These are phyloP conservation scores for Myotis myotis DNA, from an alignment of 2,797 vertebrate genomes.

Conservation along the genomic window DNA sequence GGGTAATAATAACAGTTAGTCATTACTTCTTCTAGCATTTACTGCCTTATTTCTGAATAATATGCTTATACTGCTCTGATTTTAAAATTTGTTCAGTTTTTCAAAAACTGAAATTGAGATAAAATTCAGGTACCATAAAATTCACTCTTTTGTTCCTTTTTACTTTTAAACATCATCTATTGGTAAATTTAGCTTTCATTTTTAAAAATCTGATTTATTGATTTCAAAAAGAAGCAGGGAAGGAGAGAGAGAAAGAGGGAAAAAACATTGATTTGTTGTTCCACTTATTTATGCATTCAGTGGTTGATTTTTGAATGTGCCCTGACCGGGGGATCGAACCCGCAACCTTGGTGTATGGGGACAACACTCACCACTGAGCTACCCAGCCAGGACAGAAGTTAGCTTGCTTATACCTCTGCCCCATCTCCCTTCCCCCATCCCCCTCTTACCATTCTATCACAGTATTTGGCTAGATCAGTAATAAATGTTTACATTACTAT, in stretches of 20 bases:
- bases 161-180: neutral
- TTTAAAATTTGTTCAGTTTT: slow-evolving; percentile 1
- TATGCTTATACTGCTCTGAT: neutral
- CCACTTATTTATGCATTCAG: neutral
- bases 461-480: neutral
- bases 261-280: neutral
- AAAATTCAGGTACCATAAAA: neutral
- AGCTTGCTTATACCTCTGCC: neutral
- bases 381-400: neutral
- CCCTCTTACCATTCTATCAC: neutral
- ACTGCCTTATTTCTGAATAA: slow-evolving; percentile 2
- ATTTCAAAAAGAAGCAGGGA: neutral
- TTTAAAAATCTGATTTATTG: neutral
- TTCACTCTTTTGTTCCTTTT: neutral
- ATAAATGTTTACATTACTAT: neutral
- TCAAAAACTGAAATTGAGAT: neutral
- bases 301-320: neutral
- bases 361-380: neutral
- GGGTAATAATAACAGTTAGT: neutral
- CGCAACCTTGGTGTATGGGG: neutral
- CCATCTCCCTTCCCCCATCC: neutral
- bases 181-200: neutral
- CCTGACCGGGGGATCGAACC: neutral
- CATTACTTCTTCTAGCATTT: neutral
- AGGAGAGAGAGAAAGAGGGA: neutral